Conservation (phyloP, 2,113 vertebrate genomes). For the Halichoerus grypus region DNA sequence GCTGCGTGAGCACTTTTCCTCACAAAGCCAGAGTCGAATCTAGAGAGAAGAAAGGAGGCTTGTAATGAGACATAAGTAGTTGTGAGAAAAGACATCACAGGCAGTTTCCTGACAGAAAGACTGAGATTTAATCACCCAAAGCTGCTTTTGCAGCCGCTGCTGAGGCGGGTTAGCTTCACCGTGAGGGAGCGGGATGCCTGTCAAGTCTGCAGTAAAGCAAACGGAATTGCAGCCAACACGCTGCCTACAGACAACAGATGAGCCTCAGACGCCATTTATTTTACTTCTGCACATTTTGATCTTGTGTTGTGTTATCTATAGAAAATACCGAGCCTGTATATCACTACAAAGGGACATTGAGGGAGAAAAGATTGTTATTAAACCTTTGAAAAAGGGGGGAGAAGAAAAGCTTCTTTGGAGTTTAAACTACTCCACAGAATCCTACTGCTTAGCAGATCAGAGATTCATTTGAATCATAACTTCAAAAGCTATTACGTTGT, state of each 20-base stretch:
- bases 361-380: slow-evolving; percentile 51
- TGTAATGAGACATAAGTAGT: slow-evolving; percentile 84
- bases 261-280: slow-evolving; percentile 80
- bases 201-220: slow-evolving; percentile 76
- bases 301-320: slow-evolving; percentile 73
- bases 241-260: slow-evolving; percentile 80
- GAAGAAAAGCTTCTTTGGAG: not conserved
- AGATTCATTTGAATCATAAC: slow-evolving; percentile 57
- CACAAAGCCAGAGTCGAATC: slow-evolving; percentile 37
- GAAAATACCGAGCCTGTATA: slow-evolving; percentile 67
- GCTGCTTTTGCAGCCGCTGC: slow-evolving; percentile 77
- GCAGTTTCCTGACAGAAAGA: slow-evolving; percentile 83
- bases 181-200: slow-evolving; percentile 73
- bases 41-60: slow-evolving; percentile 76
- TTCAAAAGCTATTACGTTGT: slow-evolving; percentile 55
- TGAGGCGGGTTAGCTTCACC: slow-evolving; percentile 48
- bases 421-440: slow-evolving; percentile 55
- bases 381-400: slow-evolving; percentile 2
- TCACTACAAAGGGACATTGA: slow-evolving; percentile 71
- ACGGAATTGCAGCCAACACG: slow-evolving; percentile 71
- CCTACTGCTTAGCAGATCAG: slow-evolving; percentile 35
- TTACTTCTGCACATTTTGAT: slow-evolving; percentile 77
- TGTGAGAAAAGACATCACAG: slow-evolving; percentile 84
- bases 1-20: slow-evolving; percentile 60
- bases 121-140: slow-evolving; percentile 84